A percentile compares a stretch with the other conserved stretches of the same genome.
Evolutionary conservation across 2,888 invertebrate genomes (phyloP).

Genomic region (Noctua fimbriata): DNA sequence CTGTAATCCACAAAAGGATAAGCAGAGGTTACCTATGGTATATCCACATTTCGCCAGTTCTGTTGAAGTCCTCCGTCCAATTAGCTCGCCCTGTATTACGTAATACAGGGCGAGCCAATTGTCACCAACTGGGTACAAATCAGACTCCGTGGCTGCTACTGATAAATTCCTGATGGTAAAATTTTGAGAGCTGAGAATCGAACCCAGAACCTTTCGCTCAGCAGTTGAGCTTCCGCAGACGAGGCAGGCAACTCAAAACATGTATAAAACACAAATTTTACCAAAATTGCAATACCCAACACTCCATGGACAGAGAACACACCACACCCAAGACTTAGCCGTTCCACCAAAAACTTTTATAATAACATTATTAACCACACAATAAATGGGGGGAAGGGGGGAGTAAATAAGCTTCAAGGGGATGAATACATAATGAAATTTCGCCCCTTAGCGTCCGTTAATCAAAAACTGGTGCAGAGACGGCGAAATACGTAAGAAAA

Average conservation of each 20-base stretch:
- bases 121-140: background rate
- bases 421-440: slow-evolving; percentile 90
- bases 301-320: slow-evolving; percentile 50
- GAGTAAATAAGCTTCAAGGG: slow-evolving; percentile 86
- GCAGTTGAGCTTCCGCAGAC: fast-evolving
- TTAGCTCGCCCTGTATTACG: too few relatives aligned
- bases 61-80: background rate
- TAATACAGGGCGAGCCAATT: background rate
- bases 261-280: slow-evolving; percentile 15
- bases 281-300: slow-evolving; percentile 26
- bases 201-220: background rate
- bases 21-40: background rate
- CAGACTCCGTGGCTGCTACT: background rate
- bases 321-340: slow-evolving; percentile 58
- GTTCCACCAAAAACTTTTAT: slow-evolving; percentile 67
- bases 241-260: background rate
- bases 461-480: slow-evolving; percentile 90
- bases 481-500: slow-evolving; percentile 89
- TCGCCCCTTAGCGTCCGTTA: slow-evolving; percentile 88
- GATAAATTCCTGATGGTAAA: too few relatives aligned
- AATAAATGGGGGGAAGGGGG: slow-evolving; percentile 71
- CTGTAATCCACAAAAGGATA: too few relatives aligned
- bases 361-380: slow-evolving; percentile 72
- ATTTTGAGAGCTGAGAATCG: background rate
- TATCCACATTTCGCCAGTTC: background rate